Percentiles rank a stretch among this genome's conserved stretches.
Evolutionary conservation across 2,113 vertebrate species (phyloP).

Genomic region (Nansenia antarctica): DNA sequence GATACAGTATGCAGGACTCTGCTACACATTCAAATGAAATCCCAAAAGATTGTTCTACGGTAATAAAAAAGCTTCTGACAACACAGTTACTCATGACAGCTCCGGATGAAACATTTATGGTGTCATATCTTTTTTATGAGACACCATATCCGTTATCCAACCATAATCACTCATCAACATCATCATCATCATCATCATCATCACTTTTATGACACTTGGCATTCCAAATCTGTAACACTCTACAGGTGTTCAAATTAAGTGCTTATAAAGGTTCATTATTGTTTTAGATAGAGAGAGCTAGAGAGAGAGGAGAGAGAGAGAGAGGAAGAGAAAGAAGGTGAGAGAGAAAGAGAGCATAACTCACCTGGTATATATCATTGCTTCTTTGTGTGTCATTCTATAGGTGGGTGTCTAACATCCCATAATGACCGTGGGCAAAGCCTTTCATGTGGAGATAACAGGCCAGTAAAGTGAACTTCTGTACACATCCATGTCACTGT

Average conservation of each 20-base stretch:
- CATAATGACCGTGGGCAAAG: neutral
- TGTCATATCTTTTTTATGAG: neutral
- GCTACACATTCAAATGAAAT: no score
- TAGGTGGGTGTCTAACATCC: slow-evolving; percentile 24
- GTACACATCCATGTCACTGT: slow-evolving; percentile 17
- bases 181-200: no score
- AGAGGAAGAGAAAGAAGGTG: no score
- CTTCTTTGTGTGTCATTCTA: slow-evolving; percentile 15
- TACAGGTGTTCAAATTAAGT: neutral
- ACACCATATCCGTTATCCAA: no score
- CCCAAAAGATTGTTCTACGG: no score
- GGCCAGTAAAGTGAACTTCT: neutral
- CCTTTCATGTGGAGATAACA: slow-evolving; percentile 15
- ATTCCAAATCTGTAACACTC: no score
- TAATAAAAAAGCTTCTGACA: no score
- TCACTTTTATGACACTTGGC: no score
- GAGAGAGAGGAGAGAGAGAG: no score
- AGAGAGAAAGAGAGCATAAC: neutral
- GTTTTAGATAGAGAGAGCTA: neutral
- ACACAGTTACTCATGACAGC: neutral
- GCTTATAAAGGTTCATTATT: neutral
- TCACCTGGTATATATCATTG: slow-evolving; percentile 3
- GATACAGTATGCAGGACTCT: no score
- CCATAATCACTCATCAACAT: no score
- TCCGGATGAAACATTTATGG: neutral